Evolutionary conservation across 2,888 invertebrate genomes (phyloP).

Genomic region (Thera obeliscata): DNA sequence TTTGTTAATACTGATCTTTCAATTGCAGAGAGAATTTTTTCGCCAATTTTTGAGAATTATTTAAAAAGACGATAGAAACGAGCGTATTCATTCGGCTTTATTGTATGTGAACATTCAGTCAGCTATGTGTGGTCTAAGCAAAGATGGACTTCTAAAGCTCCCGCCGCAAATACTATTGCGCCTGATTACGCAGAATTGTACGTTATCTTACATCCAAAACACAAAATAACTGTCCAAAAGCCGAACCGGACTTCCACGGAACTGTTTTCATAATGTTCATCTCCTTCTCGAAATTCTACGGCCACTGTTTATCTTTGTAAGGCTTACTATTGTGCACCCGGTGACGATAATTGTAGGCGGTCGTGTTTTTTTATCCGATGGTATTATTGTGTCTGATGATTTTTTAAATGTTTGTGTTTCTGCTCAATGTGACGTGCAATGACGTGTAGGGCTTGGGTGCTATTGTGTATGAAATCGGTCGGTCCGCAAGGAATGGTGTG

Average conservation of each 20-base stretch:
- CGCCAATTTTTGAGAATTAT: neutral
- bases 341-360: slow-evolving; percentile 66
- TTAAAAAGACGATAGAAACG: neutral
- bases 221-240: slow-evolving; percentile 36
- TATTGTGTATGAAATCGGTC: slow-evolving; percentile 69
- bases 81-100: too few relatives aligned
- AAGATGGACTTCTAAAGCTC: slow-evolving; percentile 18
- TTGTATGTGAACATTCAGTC: neutral
- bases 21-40: slow-evolving; percentile 1
- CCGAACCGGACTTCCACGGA: slow-evolving; percentile 42
- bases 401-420: slow-evolving; percentile 82
- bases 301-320: slow-evolving; percentile 74
- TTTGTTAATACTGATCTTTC: slow-evolving; percentile 21
- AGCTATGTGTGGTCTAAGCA: slow-evolving; percentile 46
- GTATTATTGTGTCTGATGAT: slow-evolving; percentile 72
- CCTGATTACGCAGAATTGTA: slow-evolving; percentile 33
- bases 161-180: slow-evolving; percentile 20
- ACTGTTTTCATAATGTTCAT: slow-evolving; percentile 59
- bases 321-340: slow-evolving; percentile 68
- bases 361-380: slow-evolving; percentile 54
- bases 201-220: slow-evolving; percentile 18
- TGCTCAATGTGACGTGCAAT: slow-evolving; percentile 75
- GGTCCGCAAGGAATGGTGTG: slow-evolving; percentile 63
- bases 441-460: slow-evolving; percentile 70
- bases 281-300: slow-evolving; percentile 56